Evolutionary conservation across 2,797 vertebrate species (phyloP), one percentile per base, ranked within the genome.

Genomic region (Molothrus ater): DNA sequence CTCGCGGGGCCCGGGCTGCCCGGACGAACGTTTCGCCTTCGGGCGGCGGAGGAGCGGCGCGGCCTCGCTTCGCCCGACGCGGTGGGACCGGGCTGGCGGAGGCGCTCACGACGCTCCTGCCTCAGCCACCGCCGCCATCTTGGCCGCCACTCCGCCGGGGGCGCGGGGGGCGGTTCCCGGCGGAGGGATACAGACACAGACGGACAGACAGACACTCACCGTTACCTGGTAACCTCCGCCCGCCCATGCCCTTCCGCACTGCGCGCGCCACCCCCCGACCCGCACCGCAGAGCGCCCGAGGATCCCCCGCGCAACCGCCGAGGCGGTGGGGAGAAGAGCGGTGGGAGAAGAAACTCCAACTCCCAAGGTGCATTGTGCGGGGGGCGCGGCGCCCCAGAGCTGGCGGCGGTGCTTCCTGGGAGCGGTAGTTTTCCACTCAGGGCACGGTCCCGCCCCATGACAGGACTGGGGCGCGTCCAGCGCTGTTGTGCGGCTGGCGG

Each of bases 381-480:
- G 7, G 8, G n/a, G 18, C 10, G 45, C 5, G 1, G 2, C 0
- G 9, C 14, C 1, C 4, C 3, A 2, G 10, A 3, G 1, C 3
- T 2, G 7, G 6, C 2, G 2, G 9, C 15, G 13, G 13, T 1
- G 21, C 29, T 28, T 64, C 26, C 48, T 82, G 92, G 83, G 86
- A 76, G 6, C 3, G 6, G 74, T 45, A 80, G 93, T 86, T 82
- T 80, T 56, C 11, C 16, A 9, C 5, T 15, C 36, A 14, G 40
- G 11, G 11, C 8, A 15, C 9, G 10, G 5, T 40, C 2, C 10
- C 4, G 2, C 25, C 8, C 11, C 4, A 0, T 9, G 50, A 2
- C 5, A 0, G 29, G 3, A 0, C 0, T 8, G 0, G 5, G 2
- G 34, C 0, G 1, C 3, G 0, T 2, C 7, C 3, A 0, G 0